phyloP scores from a whole-genome alignment of 2,797 vertebrate species.

The Onychomys leucogaster region DNA sequence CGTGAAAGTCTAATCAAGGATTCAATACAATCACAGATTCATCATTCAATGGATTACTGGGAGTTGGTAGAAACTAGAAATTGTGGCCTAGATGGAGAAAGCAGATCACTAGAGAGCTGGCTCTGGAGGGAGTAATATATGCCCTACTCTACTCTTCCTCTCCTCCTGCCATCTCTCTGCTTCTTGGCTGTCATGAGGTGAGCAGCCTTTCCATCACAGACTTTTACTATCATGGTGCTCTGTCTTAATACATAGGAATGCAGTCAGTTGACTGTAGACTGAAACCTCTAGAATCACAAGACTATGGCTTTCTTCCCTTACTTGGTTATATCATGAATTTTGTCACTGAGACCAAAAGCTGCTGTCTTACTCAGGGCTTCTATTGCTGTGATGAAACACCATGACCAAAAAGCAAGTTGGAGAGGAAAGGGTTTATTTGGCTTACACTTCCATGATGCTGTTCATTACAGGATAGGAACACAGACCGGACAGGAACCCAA shows the following conservation, averaged over 20 bases:
- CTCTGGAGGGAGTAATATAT: neutral
- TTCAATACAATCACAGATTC: too few relatives aligned
- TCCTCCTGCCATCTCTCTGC: neutral
- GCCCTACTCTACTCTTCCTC: neutral
- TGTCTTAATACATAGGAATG: too few relatives aligned
- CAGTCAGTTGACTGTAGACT: neutral
- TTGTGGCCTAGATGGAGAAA: neutral
- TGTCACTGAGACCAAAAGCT: neutral
- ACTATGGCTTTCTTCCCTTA: neutral
- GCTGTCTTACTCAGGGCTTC: neutral
- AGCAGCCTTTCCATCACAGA: too few relatives aligned
- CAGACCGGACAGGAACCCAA: neutral
- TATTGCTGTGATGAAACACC: neutral
- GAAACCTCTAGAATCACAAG: neutral
- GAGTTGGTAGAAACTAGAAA: neutral
- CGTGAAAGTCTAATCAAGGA: neutral
- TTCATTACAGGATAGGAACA: neutral
- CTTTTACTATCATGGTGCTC: neutral
- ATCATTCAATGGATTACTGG: neutral
- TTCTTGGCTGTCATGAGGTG: too few relatives aligned
- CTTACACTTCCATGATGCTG: neutral
- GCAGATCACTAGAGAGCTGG: neutral
- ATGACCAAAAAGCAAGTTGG: neutral
- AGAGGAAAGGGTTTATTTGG: neutral
- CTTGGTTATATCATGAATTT: neutral